These are phyloP conservation scores for Rhagologus leucostigma DNA, from an alignment of 2,113 vertebrate genomes.

Conservation along the genomic window DNA sequence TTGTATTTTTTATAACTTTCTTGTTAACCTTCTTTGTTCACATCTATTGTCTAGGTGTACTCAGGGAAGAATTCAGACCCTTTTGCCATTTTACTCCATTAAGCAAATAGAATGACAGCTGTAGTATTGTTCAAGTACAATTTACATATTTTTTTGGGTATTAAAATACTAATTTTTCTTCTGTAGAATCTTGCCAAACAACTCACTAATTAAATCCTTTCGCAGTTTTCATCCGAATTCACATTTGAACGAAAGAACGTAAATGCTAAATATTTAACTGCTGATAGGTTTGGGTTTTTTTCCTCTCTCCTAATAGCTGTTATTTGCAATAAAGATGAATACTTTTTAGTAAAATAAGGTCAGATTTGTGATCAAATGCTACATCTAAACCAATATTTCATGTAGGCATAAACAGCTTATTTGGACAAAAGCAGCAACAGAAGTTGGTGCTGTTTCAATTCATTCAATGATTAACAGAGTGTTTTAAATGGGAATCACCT, in stretches of 20 bases:
- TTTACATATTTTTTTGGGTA: not conserved
- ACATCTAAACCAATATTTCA: not conserved
- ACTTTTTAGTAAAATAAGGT: not conserved
- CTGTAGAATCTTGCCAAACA: not conserved
- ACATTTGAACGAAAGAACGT: not conserved
- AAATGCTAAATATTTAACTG: not conserved
- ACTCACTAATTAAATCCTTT: not conserved
- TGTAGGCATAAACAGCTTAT: not conserved
- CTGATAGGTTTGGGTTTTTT: not conserved
- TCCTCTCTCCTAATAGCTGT: not conserved
- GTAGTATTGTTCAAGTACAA: not conserved
- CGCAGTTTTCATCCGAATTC: not conserved
- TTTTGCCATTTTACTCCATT: not conserved
- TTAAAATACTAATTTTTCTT: not conserved
- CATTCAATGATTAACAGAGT: not conserved
- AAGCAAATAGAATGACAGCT: not conserved
- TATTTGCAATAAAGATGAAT: not conserved
- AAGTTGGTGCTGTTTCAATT: not conserved
- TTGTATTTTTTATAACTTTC: not conserved
- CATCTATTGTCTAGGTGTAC: not conserved
- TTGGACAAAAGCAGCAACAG: not conserved
- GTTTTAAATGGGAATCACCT: not conserved
- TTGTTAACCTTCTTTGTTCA: not conserved
- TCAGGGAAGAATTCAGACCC: not conserved
- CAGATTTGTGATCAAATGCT: not conserved